phyloP scores from a whole-genome alignment of 2,797 vertebrate species.

The Poecilia velifera region DNA sequence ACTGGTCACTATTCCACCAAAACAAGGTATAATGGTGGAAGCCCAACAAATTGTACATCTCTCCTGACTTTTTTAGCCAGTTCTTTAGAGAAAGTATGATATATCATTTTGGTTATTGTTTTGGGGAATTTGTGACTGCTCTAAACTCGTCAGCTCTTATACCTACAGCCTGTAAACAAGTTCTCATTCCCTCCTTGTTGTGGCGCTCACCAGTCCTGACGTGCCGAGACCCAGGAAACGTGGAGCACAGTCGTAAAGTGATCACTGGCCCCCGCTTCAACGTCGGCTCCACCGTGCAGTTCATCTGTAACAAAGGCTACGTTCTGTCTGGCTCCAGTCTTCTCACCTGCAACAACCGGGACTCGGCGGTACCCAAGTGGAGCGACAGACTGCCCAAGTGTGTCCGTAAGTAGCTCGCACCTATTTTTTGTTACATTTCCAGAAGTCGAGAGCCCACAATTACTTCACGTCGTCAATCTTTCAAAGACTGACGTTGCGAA shows the following conservation, averaged over 20 bases:
- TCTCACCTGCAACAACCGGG: conserved; percentile 91
- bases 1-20: neutral
- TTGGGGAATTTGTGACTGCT: too few relatives aligned
- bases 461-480: neutral
- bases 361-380: conserved; percentile 92
- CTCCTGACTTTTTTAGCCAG: neutral
- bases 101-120: too few relatives aligned
- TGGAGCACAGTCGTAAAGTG: conserved; percentile 90
- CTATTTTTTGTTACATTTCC: neutral
- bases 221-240: conserved; percentile 90
- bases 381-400: conserved; percentile 92
- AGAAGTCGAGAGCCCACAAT: too few relatives aligned
- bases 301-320: conserved; percentile 93
- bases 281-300: conserved; percentile 90
- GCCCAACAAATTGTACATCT: neutral
- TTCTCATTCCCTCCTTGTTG: neutral
- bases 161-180: neutral
- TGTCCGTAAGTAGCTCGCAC: conserved; percentile 75
- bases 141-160: too few relatives aligned
- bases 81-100: neutral
- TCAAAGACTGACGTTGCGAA: neutral
- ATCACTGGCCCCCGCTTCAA: conserved; percentile 86
- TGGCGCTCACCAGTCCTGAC: conserved; percentile 81
- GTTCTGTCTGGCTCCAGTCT: conserved; percentile 84
- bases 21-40: neutral